phyloP scores from a whole-genome alignment of 2,888 invertebrate genomes.

The Caenorhabditis afra region DNA sequence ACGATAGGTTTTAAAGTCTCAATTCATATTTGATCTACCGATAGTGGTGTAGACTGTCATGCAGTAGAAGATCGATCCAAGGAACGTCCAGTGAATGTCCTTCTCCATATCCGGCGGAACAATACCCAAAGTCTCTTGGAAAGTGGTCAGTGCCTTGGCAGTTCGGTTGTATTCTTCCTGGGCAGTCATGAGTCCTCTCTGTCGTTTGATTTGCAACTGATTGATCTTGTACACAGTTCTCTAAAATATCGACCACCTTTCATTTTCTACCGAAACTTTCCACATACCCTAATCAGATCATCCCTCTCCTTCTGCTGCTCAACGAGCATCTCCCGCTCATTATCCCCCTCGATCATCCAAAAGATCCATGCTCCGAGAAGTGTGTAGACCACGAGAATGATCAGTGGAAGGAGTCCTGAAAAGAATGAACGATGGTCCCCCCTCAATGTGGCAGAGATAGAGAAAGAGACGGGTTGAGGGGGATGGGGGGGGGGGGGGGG shows the following conservation, averaged over 20 bases:
- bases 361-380: constrained; percentile 74
- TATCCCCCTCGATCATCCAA: constrained; percentile 74
- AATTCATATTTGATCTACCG: constrained; percentile 82
- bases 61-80: constrained; percentile 77
- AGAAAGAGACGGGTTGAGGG: no score
- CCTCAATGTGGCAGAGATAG: no score
- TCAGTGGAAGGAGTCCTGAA: constrained; percentile 67
- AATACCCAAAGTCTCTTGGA: constrained; percentile 73
- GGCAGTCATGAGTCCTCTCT: constrained; percentile 67
- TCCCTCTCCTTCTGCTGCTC: constrained; percentile 70
- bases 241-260: constrained; percentile 53
- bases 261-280: not conserved
- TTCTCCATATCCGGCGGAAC: constrained; percentile 65
- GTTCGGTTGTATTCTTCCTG: constrained; percentile 77
- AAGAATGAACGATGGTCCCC: no score
- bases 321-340: constrained; percentile 72
- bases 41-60: constrained; percentile 80
- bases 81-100: constrained; percentile 72
- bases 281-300: constrained; percentile 71
- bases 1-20: not conserved
- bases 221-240: constrained; percentile 76
- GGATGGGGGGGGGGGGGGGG: not conserved
- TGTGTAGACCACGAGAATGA: constrained; percentile 71
- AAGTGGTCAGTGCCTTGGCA: constrained; percentile 67
- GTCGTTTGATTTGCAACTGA: constrained; percentile 65